Percentiles rank a stretch among this genome's conserved stretches.
These are phyloP conservation scores for Didymodactylos carnosus DNA, from an alignment of 2,888 invertebrate genomes.

Conservation along the genomic window DNA sequence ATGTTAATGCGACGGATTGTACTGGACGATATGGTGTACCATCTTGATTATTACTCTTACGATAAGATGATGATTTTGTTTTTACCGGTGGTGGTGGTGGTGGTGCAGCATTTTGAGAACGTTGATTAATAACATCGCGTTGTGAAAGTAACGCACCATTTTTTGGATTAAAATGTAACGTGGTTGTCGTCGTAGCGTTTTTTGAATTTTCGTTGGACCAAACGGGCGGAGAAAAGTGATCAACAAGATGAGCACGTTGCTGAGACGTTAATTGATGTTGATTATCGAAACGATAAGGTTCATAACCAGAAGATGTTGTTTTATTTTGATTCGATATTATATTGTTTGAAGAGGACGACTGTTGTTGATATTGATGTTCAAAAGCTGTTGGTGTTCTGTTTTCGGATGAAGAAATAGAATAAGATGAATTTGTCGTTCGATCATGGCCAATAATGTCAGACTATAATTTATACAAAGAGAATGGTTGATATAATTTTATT, in stretches of 20 bases:
- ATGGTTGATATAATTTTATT: neutral
- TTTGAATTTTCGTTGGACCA: too few relatives aligned
- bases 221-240: neutral
- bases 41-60: too few relatives aligned
- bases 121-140: neutral
- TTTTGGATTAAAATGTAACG: neutral
- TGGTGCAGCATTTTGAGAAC: neutral
- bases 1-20: too few relatives aligned
- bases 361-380: too few relatives aligned
- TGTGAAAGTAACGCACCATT: neutral
- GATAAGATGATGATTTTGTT: too few relatives aligned
- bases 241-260: neutral
- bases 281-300: neutral
- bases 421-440: neutral
- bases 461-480: neutral
- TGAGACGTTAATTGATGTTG: neutral
- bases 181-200: too few relatives aligned
- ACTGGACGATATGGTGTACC: too few relatives aligned
- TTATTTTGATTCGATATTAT: too few relatives aligned
- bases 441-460: neutral
- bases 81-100: neutral
- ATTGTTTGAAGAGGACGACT: too few relatives aligned
- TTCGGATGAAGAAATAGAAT: too few relatives aligned
- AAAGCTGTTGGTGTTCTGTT: too few relatives aligned
- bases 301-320: too few relatives aligned